These are phyloP conservation scores for Anticlea derivata DNA, from an alignment of 2,888 invertebrate genomes.

Conservation along the genomic window DNA sequence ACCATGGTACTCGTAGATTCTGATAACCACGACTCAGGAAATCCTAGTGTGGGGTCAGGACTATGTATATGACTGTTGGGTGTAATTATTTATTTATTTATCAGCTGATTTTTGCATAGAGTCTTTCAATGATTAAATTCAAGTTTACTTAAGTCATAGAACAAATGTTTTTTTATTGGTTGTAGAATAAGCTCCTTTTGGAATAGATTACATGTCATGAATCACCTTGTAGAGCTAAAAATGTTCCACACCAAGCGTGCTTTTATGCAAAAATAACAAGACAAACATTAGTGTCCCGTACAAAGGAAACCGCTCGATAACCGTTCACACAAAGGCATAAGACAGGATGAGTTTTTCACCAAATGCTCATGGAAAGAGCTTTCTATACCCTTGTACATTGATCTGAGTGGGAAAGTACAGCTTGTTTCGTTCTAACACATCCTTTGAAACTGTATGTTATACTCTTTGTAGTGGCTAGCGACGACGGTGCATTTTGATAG, in stretches of 20 bases:
- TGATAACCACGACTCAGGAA: too few relatives aligned
- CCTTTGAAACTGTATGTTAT: constrained; percentile 64
- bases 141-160: too few relatives aligned
- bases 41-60: too few relatives aligned
- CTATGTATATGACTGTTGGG: too few relatives aligned
- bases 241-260: background rate
- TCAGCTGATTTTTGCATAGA: too few relatives aligned
- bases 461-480: constrained; percentile 61
- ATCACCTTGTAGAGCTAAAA: constrained; percentile 5
- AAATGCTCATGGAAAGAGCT: constrained; percentile 54
- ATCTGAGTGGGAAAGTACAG: constrained; percentile 70
- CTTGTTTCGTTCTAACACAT: constrained; percentile 60
- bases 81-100: too few relatives aligned
- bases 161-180: too few relatives aligned
- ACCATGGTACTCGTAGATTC: too few relatives aligned
- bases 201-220: too few relatives aligned
- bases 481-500: constrained; percentile 72
- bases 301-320: constrained; percentile 40
- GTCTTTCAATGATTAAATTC: too few relatives aligned
- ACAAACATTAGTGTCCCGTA: constrained; percentile 22
- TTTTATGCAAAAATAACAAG: constrained; percentile 33
- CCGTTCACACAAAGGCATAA: constrained; percentile 45
- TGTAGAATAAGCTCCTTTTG: too few relatives aligned
- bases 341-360: constrained; percentile 56
- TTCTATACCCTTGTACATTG: constrained; percentile 57